Evolutionary conservation across 2,113 vertebrate species (phyloP), one percentile per base, ranked within the genome.

Genomic region (Dinomys branickii): DNA sequence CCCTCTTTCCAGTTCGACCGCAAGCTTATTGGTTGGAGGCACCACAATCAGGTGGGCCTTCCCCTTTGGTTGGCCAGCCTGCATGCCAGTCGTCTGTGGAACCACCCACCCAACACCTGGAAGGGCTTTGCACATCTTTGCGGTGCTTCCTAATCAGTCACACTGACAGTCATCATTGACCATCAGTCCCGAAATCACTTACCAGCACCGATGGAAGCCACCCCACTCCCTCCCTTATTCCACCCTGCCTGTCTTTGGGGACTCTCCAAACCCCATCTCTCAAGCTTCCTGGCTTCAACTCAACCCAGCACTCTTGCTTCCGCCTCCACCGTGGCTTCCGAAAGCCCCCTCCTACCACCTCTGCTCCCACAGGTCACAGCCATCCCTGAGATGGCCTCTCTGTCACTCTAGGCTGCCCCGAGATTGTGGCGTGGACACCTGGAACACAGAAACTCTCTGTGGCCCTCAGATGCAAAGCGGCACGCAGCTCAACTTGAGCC

Each of bases 361-460:
- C 14, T 19, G 33, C 65, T 19, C 65, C 65, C 33, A 69, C 35
- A 17, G 65, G 33, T 2, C 33, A 35, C 65, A 67, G 65, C 6
- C 16, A 19, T 4, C 16, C 5, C 3, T n/a, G 33, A 69, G 16
- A n/a, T n/a, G 65, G 35, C 35, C 65, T 69, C 65, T 7, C 65
- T n/a, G 65, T 38, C 9, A 41, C n/a, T 41, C 19, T n/a, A 41
- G 69, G 69, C 20, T 41, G 8, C 69, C 4, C 26, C 0, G 19
- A 83, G 38, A 58, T 7, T 4, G 38, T 9, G 30, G 12, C 2
- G 81, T 10, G 2, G 38, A 47, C 17, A 28, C 7, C 67, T 69
- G 33, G 1, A 0, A 3, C 9, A 1, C 10, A 30, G 3, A 5
- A 26, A 3, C 28, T 63, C 73, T 50, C 14, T 0, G 7, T 13